phyloP scores from a whole-genome alignment of 2,797 vertebrate species.

The Ciconia nigra region DNA sequence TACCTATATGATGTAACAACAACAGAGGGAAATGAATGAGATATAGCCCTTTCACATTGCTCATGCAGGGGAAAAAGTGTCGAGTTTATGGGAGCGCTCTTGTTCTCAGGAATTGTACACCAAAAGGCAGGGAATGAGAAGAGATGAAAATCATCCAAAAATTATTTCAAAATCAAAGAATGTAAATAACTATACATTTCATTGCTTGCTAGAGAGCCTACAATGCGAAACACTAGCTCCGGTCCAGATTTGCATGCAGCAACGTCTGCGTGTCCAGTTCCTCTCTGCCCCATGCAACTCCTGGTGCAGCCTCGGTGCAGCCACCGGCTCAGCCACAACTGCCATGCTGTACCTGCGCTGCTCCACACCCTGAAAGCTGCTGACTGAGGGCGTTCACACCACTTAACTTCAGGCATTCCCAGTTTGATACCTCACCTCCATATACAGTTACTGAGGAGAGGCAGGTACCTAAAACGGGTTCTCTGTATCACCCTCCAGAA shows the following conservation, averaged over 20 bases:
- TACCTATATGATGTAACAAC: neutral
- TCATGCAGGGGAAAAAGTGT: neutral
- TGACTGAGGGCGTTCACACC: neutral
- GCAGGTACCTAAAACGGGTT: neutral
- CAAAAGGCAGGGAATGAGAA: neutral
- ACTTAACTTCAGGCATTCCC: neutral
- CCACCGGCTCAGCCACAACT: neutral
- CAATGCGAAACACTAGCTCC: neutral
- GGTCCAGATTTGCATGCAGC: neutral
- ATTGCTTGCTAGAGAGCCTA: neutral
- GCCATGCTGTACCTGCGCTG: too few species aligned
- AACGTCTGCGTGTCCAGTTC: neutral
- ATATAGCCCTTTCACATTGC: neutral
- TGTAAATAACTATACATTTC: neutral
- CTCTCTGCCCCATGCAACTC: neutral
- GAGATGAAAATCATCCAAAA: neutral
- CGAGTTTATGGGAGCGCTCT: neutral
- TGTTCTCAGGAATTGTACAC: neutral
- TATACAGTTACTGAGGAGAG: neutral
- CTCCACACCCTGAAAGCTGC: neutral
- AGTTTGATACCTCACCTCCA: neutral
- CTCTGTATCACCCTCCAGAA: neutral
- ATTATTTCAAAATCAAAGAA: neutral
- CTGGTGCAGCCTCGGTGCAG: neutral
- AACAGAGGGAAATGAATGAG: neutral